A percentile compares a stretch with the other conserved stretches of the same genome.
Conservation (phyloP, 2,113 vertebrate species). For the Crotophaga sulcirostris region DNA sequence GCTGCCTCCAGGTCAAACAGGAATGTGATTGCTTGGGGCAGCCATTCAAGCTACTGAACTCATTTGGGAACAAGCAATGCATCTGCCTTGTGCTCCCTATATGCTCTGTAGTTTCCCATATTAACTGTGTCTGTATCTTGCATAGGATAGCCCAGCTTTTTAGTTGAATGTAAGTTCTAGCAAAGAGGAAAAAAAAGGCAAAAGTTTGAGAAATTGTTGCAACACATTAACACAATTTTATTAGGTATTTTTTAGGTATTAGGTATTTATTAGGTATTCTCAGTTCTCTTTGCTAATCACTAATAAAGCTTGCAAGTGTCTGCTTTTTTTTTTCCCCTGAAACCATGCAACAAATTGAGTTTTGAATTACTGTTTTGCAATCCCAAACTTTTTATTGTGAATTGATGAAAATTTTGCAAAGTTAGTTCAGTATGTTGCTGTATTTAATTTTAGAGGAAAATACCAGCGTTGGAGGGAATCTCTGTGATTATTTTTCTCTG, state of each 20-base stretch:
- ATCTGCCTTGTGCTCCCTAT: neutral
- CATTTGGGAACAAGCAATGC: fast-evolving
- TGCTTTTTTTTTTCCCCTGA: no score
- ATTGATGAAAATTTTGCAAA: neutral
- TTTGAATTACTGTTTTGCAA: neutral
- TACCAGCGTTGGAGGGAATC: fast-evolving
- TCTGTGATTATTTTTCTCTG: fast-evolving
- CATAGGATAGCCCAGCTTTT: neutral
- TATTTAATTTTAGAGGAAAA: neutral
- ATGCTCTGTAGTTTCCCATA: fast-evolving
- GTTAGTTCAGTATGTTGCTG: neutral
- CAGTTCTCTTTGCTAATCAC: neutral
- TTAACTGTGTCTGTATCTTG: no score
- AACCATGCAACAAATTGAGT: fast-evolving
- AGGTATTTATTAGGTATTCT: neutral
- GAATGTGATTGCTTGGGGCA: neutral
- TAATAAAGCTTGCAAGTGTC: neutral
- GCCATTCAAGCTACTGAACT: fast-evolving
- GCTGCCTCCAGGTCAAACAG: neutral
- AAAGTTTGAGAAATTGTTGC: neutral
- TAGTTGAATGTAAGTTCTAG: fast-evolving
- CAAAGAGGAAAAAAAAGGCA: neutral
- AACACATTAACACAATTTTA: no score
- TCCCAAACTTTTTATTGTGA: neutral
- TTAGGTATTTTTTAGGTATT: no score